Conservation (phyloP, 2,888 invertebrate genomes). For the Anoplius nigerrimus region DNA sequence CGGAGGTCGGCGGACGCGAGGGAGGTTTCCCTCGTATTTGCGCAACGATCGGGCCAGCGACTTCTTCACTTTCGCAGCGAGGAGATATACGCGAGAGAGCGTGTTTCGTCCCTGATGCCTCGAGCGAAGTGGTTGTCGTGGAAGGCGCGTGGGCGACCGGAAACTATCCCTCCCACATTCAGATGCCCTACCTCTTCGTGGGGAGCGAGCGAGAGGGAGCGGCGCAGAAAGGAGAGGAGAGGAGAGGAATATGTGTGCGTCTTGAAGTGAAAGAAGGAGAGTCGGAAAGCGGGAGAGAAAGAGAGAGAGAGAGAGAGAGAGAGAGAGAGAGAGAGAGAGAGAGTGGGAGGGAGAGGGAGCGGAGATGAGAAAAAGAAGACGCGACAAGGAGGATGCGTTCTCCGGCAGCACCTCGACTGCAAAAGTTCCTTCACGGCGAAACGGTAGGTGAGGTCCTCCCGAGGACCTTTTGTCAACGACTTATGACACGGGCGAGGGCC, state of each 20-base stretch:
- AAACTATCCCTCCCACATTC: constrained; percentile 78
- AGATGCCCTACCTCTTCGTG: constrained; percentile 60
- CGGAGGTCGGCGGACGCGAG: background rate
- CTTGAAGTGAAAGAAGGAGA: constrained; percentile 6
- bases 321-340: constrained; percentile 14
- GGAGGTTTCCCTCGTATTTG: constrained; percentile 45
- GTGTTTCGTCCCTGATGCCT: constrained; percentile 61
- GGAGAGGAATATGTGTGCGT: background rate
- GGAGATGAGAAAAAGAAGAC: background rate
- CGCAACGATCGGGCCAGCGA: constrained; percentile 37
- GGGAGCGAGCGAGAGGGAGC: constrained; percentile 38
- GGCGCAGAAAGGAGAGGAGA: constrained; percentile 15
- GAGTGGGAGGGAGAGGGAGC: background rate
- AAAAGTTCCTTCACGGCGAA: constrained; percentile 28
- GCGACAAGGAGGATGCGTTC: constrained; percentile 20
- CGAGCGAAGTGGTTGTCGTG: constrained; percentile 62
- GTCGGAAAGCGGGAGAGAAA: constrained; percentile 23
- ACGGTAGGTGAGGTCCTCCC: constrained; percentile 21
- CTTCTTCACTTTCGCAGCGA: constrained; percentile 53
- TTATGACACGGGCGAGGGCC: constrained; percentile 6
- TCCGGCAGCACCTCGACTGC: constrained; percentile 31
- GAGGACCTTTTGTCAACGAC: constrained; percentile 21
- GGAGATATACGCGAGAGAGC: constrained; percentile 50
- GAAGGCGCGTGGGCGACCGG: constrained; percentile 69
- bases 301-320: constrained; percentile 15